These are phyloP conservation scores for Mercenaria mercenaria DNA, from an alignment of 1,140 invertebrate genomes.

Conservation along the genomic window DNA sequence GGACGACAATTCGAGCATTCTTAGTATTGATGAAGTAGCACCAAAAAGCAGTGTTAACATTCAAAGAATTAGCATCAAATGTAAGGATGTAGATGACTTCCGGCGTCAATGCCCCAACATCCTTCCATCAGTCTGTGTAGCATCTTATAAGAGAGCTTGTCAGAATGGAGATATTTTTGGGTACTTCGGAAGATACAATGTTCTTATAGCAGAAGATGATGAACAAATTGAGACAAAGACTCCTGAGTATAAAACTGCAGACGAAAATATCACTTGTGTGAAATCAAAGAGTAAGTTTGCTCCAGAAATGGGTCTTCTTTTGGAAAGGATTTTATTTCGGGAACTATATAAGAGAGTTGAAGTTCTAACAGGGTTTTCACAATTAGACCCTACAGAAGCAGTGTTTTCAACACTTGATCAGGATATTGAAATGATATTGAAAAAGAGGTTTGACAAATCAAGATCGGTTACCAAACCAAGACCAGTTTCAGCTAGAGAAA, in stretches of 20 bases:
- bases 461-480: neutral
- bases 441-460: neutral
- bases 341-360: neutral
- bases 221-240: neutral
- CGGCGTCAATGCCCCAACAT: neutral
- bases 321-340: slow-evolving; percentile 1
- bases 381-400: neutral
- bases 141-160: neutral
- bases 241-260: neutral
- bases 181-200: neutral
- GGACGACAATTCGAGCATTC: neutral
- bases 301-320: neutral
- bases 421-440: neutral
- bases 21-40: neutral
- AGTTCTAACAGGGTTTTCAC: neutral
- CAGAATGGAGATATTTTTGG: neutral
- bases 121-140: neutral
- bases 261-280: neutral
- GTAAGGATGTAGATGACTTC: neutral
- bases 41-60: neutral
- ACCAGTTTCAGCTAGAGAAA: neutral
- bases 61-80: neutral
- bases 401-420: neutral
- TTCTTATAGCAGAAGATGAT: neutral
- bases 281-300: neutral